These are phyloP conservation scores for Phoebastria nigripes DNA, from an alignment of 2,797 vertebrate species.

Conservation along the genomic window DNA sequence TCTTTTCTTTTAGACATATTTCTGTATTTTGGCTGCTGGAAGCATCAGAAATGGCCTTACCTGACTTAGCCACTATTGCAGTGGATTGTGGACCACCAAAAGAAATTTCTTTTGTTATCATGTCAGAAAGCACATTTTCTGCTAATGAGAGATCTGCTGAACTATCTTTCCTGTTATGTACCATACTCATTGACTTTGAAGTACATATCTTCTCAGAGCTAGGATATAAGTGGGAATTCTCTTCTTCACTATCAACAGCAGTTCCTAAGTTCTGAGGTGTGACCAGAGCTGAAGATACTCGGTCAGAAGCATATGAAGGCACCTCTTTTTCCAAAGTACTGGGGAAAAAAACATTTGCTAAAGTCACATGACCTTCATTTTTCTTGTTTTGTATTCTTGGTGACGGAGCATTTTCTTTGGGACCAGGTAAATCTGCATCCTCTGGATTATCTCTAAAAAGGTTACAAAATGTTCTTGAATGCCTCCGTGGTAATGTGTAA, in stretches of 20 bases:
- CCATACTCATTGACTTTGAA: background rate
- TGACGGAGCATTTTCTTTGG: slow-evolving; percentile 8
- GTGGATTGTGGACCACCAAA: background rate
- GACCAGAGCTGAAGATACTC: background rate
- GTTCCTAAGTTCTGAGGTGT: background rate
- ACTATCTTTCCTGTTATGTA: background rate
- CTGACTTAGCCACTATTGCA: background rate
- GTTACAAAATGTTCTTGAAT: slow-evolving; percentile 63
- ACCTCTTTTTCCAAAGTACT: slow-evolving; percentile 30
- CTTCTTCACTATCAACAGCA: background rate
- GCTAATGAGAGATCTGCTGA: background rate
- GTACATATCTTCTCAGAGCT: background rate
- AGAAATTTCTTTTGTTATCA: slow-evolving; percentile 1
- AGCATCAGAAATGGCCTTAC: background rate
- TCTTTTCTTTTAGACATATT: background rate
- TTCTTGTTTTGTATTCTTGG: background rate
- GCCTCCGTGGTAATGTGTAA: slow-evolving; percentile 76
- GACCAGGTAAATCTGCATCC: slow-evolving; percentile 11
- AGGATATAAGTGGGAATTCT: background rate
- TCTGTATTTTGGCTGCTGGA: background rate
- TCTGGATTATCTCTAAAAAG: slow-evolving; percentile 65
- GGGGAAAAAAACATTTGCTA: background rate
- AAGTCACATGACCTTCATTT: slow-evolving; percentile 3
- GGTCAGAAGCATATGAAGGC: background rate
- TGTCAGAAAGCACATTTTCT: slow-evolving; percentile 10